These are phyloP conservation scores for Nymphalis io DNA, from an alignment of 1,140 invertebrate species.

Conservation along the genomic window DNA sequence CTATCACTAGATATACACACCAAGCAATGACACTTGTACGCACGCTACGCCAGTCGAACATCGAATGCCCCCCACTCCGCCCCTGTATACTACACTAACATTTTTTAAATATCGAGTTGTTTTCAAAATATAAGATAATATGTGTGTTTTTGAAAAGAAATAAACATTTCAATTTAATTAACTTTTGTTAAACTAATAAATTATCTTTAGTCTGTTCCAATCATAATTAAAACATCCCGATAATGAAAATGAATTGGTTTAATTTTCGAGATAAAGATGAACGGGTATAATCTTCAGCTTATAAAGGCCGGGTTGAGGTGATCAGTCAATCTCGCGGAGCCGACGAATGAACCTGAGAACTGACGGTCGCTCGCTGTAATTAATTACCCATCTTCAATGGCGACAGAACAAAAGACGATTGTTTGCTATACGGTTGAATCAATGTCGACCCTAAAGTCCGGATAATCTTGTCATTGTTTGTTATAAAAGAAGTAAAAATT, in stretches of 20 bases:
- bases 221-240: slow-evolving; percentile 10
- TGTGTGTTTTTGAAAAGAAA: too few relatives aligned
- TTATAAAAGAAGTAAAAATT: neutral
- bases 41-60: too few relatives aligned
- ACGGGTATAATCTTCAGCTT: slow-evolving; percentile 13
- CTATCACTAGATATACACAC: too few relatives aligned
- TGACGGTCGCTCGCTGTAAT: slow-evolving; percentile 6
- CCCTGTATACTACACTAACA: too few relatives aligned
- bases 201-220: slow-evolving; percentile 2
- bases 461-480: slow-evolving; percentile 1
- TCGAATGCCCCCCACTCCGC: too few relatives aligned
- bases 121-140: too few relatives aligned
- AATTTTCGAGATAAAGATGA: slow-evolving; percentile 12
- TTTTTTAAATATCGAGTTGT: too few relatives aligned
- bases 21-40: too few relatives aligned
- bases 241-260: slow-evolving; percentile 14
- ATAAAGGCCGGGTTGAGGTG: slow-evolving; percentile 12
- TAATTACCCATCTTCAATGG: slow-evolving; percentile 8
- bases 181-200: neutral
- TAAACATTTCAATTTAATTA: neutral
- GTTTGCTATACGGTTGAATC: slow-evolving; percentile 7
- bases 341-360: slow-evolving; percentile 23
- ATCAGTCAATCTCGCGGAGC: slow-evolving; percentile 13
- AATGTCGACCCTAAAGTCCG: slow-evolving; percentile 9
- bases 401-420: slow-evolving; percentile 2